Evolutionary conservation across 2,797 vertebrate species (phyloP).

Genomic region (Enteromius radiatus): DNA sequence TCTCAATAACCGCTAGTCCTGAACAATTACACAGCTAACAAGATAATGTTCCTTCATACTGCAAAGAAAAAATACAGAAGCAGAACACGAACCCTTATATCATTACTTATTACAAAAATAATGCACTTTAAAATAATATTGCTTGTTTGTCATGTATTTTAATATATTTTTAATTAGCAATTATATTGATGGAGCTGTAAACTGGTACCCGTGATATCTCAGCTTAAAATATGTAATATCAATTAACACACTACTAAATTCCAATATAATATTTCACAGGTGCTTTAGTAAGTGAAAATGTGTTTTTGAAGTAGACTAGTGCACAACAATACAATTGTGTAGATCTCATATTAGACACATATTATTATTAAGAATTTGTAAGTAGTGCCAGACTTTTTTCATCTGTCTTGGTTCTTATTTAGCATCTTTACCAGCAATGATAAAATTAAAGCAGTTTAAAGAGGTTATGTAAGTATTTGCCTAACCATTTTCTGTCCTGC

Average conservation of each 20-base stretch:
- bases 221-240: background rate
- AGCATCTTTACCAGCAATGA: slow-evolving; percentile 67
- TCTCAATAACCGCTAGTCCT: slow-evolving; percentile 32
- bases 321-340: background rate
- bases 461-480: slow-evolving; percentile 81
- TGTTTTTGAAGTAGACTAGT: background rate
- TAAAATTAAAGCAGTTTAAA: slow-evolving; percentile 67
- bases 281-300: background rate
- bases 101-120: background rate
- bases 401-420: background rate
- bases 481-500: slow-evolving; percentile 66
- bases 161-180: background rate
- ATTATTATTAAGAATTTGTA: too few relatives aligned
- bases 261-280: background rate
- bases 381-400: background rate
- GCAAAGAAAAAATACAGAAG: background rate
- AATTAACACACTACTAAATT: background rate
- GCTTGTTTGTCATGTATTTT: background rate
- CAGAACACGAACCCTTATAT: background rate
- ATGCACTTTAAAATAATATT: background rate
- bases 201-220: background rate
- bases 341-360: background rate
- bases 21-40: slow-evolving; percentile 64
- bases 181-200: background rate
- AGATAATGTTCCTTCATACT: background rate